Evolutionary conservation across 2,113 vertebrate genomes (phyloP), one percentile per base, ranked within the genome.

Genomic region (Sylvietta virens): DNA sequence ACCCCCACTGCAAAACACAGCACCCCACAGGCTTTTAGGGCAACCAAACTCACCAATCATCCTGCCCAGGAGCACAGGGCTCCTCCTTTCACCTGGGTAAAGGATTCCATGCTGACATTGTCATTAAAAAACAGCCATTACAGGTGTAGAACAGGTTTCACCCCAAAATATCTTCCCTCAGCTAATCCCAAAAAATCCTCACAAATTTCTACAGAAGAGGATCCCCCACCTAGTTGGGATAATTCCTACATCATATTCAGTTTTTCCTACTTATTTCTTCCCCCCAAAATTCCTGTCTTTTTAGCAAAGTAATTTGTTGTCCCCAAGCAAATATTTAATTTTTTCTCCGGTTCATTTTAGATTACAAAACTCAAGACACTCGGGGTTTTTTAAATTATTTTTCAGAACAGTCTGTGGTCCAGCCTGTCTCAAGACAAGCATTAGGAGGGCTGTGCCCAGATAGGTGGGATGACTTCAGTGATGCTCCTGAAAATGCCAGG

Each of bases 1-100:
- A 99, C 99, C 80, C 99, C 76, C 82, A 86, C 82, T 86, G 82
- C 61, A 86, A 86, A 42, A 66, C 70, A 84, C n/a, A 74, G 22
- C 16, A 28, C 0, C 4, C 30, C 53, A 17, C 20, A 7, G 1
- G 13, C 17, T 1, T 1, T 33, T 0, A 84, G 81, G 40, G 24
- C 60, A 83, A 2, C 33, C 3, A 10, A 37, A 8, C 11, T 1
- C 47, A 3, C 37, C 12, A 0, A 7, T 0, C 30, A 33, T 9
- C 27, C 0, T 0, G 15, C 13, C 23, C 42, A 67, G 14, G 7
- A 30, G 18, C 30, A 47, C 17, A 14, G 5, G 56, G 3, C 23
- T 11, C 47, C 28, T 40, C 8, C 1, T 18, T 12, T 62, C 82
- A 11, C 24, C 22, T 1, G 35, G 44, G 17, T 11, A 9, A 47